phyloP scores from a whole-genome alignment of 2,797 vertebrate genomes.

The Delichon dasypus region DNA sequence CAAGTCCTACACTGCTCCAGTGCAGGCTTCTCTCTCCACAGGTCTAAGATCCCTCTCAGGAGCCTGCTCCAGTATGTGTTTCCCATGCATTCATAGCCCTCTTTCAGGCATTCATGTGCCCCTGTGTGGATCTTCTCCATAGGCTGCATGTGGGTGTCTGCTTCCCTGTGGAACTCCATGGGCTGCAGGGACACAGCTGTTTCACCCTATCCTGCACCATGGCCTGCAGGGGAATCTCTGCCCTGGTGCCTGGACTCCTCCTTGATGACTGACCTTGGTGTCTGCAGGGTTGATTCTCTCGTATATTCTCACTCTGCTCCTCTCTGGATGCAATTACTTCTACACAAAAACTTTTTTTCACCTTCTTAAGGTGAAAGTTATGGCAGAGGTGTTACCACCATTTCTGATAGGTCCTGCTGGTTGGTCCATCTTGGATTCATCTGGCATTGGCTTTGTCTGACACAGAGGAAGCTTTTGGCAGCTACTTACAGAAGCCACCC shows the following conservation, averaged over 20 bases:
- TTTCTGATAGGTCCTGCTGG: fast-evolving
- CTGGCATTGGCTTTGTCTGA: not conserved
- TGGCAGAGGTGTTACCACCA: no score
- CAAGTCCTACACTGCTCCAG: not conserved
- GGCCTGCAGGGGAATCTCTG: not conserved
- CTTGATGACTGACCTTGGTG: not conserved
- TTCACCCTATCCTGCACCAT: no score
- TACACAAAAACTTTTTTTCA: not conserved
- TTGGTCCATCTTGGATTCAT: not conserved
- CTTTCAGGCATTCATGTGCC: not conserved
- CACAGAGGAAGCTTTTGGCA: not conserved
- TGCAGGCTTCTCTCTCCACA: not conserved
- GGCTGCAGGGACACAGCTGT: not conserved
- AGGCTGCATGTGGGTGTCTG: not conserved
- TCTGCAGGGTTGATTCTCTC: not conserved
- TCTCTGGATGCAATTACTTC: not conserved
- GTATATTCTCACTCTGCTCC: not conserved
- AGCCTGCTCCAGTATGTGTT: not conserved
- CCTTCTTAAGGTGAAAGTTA: not conserved
- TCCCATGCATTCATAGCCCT: not conserved
- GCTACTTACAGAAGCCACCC: not conserved
- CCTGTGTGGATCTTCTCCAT: not conserved
- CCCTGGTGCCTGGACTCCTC: not conserved
- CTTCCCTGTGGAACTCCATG: not conserved
- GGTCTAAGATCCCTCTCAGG: not conserved